phyloP scores from a whole-genome alignment of 2,888 invertebrate species.

The Ramazzottius varieornatus region DNA sequence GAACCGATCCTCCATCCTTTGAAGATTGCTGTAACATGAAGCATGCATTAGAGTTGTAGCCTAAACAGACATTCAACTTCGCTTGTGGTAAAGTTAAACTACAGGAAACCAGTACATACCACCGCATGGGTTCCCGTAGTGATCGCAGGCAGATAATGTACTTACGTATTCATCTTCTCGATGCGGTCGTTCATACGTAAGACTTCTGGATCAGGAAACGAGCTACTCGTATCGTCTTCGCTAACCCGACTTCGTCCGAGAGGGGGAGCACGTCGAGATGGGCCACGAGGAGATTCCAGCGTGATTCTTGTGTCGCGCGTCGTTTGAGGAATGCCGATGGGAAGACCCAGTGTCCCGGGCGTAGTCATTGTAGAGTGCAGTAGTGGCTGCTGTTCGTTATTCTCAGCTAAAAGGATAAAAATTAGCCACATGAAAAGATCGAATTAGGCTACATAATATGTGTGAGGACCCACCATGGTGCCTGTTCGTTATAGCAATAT shows the following conservation, averaged over 20 bases:
- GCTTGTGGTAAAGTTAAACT: too few relatives aligned
- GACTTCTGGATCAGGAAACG: not conserved
- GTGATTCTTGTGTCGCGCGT: not conserved
- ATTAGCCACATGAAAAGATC: not conserved
- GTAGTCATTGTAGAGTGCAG: not conserved
- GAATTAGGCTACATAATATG: not conserved
- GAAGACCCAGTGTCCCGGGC: too few relatives aligned
- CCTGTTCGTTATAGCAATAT: not conserved
- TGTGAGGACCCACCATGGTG: not conserved
- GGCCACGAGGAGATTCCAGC: not conserved
- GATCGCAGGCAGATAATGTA: too few relatives aligned
- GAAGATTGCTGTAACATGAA: too few relatives aligned
- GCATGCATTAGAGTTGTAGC: too few relatives aligned
- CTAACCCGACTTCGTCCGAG: not conserved
- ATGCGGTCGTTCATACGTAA: too few relatives aligned
- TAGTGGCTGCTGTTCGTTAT: not conserved
- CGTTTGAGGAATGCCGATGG: not conserved
- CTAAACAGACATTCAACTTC: too few relatives aligned
- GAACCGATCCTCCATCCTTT: not conserved
- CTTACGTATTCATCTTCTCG: too few relatives aligned
- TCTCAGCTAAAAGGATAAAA: not conserved
- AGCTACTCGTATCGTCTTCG: not conserved
- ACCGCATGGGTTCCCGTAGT: too few relatives aligned
- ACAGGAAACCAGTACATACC: too few relatives aligned
- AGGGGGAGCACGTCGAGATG: not conserved